Evolutionary conservation across 2,888 invertebrate genomes (phyloP).

Genomic region (Acronicta psi): DNA sequence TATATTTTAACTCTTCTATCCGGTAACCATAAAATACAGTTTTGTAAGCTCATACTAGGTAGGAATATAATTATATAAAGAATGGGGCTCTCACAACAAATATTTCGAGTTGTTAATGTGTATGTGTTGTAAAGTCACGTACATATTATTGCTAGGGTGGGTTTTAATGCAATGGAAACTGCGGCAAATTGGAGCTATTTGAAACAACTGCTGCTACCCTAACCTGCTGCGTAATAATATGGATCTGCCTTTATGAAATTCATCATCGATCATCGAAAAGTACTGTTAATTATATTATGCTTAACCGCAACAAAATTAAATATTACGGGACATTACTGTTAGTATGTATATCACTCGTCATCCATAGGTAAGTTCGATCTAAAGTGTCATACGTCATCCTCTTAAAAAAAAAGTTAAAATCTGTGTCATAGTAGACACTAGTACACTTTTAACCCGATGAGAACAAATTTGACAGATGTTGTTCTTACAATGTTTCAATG

Average conservation of each 20-base stretch:
- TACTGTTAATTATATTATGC: conserved; percentile 23
- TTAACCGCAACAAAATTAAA: too few relatives aligned
- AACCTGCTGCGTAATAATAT: conserved; percentile 28
- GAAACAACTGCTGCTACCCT: conserved; percentile 23
- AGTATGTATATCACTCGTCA: too few relatives aligned
- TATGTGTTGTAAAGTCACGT: conserved; percentile 21
- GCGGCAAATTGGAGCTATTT: conserved; percentile 42
- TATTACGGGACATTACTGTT: too few relatives aligned
- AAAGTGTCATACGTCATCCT: too few relatives aligned
- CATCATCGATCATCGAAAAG: conserved; percentile 25
- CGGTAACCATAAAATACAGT: conserved; percentile 26
- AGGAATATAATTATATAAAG: conserved; percentile 20
- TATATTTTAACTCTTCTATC: conserved; percentile 16
- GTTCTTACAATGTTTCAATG: conserved; percentile 34
- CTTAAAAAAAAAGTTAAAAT: too few relatives aligned
- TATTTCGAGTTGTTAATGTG: conserved; percentile 27
- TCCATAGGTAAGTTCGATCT: too few relatives aligned
- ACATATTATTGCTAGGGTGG: conserved; percentile 35
- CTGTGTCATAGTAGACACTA: too few relatives aligned
- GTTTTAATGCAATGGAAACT: conserved; percentile 42
- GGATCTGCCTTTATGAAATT: conserved; percentile 46
- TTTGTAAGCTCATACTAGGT: conserved; percentile 51
- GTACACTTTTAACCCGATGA: conserved; percentile 16
- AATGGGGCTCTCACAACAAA: conserved; percentile 13
- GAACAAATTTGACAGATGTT: conserved; percentile 54